Evolutionary conservation across 2,797 vertebrate genomes (phyloP).

Genomic region (Hydrophis major): DNA sequence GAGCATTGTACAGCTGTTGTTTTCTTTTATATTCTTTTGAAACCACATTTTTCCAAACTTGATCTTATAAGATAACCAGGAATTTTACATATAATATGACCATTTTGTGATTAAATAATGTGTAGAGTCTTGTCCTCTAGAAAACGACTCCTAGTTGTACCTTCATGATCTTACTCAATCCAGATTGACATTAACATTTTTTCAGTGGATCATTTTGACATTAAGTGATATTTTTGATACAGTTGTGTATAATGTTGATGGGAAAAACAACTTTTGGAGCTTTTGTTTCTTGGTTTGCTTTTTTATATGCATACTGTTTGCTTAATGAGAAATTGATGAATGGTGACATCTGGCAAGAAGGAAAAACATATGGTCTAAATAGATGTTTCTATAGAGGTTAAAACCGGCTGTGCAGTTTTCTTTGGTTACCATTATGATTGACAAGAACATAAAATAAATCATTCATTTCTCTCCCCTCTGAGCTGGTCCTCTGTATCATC

Average conservation of each 20-base stretch:
- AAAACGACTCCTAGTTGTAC: neutral
- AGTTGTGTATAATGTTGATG: slow-evolving; percentile 45
- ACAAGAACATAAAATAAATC: slow-evolving; percentile 76
- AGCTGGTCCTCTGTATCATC: slow-evolving; percentile 63
- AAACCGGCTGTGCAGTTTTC: slow-evolving; percentile 74
- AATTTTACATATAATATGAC: neutral
- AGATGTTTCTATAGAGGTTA: slow-evolving; percentile 76
- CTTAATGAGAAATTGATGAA: slow-evolving; percentile 79
- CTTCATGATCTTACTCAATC: neutral
- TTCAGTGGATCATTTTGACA: neutral
- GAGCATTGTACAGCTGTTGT: neutral
- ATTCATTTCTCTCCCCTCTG: slow-evolving; percentile 58
- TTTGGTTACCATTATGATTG: slow-evolving; percentile 73
- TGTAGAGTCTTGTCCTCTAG: neutral
- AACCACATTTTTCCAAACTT: neutral
- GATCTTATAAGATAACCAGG: neutral
- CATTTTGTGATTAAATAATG: neutral
- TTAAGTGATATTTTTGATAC: neutral
- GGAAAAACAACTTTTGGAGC: slow-evolving; percentile 49
- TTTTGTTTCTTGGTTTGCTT: slow-evolving; percentile 23
- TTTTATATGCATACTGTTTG: slow-evolving; percentile 64
- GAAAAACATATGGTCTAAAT: slow-evolving; percentile 75
- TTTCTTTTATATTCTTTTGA: neutral
- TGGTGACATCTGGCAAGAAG: slow-evolving; percentile 75
- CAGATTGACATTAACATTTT: neutral